Conservation (phyloP, 2,797 vertebrate genomes). For the Phoeniculus purpureus region DNA sequence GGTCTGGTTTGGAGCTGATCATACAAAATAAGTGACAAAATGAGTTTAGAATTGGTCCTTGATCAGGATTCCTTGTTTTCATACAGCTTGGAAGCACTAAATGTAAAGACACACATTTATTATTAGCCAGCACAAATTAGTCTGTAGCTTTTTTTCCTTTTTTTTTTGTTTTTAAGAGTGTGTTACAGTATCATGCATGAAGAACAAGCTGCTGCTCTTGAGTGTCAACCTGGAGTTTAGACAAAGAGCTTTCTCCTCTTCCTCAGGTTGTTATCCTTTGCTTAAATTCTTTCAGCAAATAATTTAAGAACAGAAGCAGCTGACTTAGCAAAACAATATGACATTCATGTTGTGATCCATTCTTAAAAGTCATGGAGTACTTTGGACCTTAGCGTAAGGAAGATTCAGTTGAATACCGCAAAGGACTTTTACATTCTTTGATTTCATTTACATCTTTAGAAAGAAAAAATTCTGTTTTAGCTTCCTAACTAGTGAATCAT, state of each 20-base stretch:
- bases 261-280: neutral
- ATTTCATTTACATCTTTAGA: slow-evolving; percentile 71
- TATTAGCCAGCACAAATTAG: slow-evolving; percentile 50
- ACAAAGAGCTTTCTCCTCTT: neutral
- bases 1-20: slow-evolving; percentile 61
- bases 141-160: neutral
- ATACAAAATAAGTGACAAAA: slow-evolving; percentile 68
- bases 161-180: neutral
- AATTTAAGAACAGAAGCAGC: neutral
- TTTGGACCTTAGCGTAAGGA: slow-evolving; percentile 77
- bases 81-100: slow-evolving; percentile 71
- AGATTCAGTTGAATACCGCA: slow-evolving; percentile 53
- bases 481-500: neutral
- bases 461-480: slow-evolving; percentile 54
- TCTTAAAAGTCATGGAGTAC: slow-evolving; percentile 36
- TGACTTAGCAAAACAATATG: neutral
- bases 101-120: slow-evolving; percentile 61
- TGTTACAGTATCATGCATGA: slow-evolving; percentile 45
- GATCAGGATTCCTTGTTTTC: slow-evolving; percentile 52
- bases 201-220: slow-evolving; percentile 56
- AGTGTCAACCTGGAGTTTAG: neutral
- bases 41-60: slow-evolving; percentile 76
- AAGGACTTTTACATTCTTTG: slow-evolving; percentile 72
- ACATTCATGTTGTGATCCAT: neutral
- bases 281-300: neutral